phyloP scores from a whole-genome alignment of 2,888 invertebrate genomes.

The Eumerus sabulonum region DNA sequence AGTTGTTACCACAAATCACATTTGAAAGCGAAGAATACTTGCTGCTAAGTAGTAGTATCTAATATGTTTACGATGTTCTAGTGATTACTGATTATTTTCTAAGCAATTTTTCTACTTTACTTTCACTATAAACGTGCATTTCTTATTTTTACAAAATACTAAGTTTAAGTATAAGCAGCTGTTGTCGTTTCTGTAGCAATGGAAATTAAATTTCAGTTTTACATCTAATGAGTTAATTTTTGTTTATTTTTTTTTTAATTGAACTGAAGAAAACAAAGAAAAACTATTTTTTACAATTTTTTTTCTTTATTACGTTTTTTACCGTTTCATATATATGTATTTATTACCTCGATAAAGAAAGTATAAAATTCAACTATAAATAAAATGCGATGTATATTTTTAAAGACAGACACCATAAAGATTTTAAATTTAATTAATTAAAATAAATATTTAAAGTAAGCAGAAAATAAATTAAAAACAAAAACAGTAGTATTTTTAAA shows the following conservation, averaged over 20 bases:
- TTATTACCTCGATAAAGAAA: conserved; percentile 26
- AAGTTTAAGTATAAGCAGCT: too few relatives aligned
- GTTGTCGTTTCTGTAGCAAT: too few relatives aligned
- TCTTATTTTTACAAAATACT: conserved; percentile 23
- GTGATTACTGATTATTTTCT: conserved; percentile 6
- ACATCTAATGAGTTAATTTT: too few relatives aligned
- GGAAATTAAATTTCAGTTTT: too few relatives aligned
- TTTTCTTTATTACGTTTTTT: not conserved
- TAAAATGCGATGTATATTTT: conserved; percentile 47
- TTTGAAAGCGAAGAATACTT: too few relatives aligned
- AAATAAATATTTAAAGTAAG: conserved; percentile 50
- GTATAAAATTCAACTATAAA: conserved; percentile 31
- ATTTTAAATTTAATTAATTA: conserved; percentile 56
- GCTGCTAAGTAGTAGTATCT: too few relatives aligned
- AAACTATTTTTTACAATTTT: conserved; percentile 5
- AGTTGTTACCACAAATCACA: too few relatives aligned
- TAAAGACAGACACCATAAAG: conserved; percentile 42
- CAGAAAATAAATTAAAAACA: conserved; percentile 35
- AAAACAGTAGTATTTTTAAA: conserved; percentile 52
- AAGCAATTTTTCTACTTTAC: conserved; percentile 11
- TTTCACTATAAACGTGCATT: conserved; percentile 12
- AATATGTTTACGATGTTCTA: not conserved
- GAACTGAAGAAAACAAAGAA: not conserved
- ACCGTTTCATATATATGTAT: not conserved
- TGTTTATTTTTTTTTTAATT: too few relatives aligned